Conservation (phyloP, 2,113 vertebrate genomes). For the Oceanodroma tethys region DNA sequence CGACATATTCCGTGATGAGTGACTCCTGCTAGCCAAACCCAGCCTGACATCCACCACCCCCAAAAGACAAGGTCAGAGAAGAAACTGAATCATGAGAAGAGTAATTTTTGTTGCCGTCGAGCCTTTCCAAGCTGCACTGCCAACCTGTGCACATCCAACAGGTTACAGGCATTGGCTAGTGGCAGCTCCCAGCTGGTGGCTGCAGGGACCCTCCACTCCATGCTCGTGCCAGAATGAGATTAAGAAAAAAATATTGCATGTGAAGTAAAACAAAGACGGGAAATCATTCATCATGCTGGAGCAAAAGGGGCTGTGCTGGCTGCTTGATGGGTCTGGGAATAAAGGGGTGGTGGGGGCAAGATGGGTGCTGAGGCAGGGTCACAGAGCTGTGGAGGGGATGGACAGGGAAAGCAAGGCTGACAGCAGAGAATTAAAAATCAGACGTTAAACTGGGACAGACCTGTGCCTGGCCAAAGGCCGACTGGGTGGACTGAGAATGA, state of each 20-base stretch:
- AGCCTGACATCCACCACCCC: background rate
- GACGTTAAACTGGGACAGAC: background rate
- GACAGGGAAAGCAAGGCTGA: background rate
- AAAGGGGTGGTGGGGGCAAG: background rate
- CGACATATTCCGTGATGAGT: background rate
- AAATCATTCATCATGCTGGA: fast-evolving
- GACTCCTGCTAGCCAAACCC: background rate
- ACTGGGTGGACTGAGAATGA: background rate
- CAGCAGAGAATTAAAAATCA: background rate
- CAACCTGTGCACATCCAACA: background rate
- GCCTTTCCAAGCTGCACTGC: background rate
- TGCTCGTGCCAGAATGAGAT: background rate
- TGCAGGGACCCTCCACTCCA: background rate
- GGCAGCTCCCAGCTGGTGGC: too few species aligned
- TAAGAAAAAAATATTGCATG: background rate
- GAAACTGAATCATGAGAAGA: background rate
- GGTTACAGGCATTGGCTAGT: background rate
- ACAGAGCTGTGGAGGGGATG: background rate
- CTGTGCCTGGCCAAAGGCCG: background rate
- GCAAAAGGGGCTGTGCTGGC: background rate
- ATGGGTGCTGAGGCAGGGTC: background rate
- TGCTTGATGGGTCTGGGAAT: background rate
- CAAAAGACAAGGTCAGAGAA: background rate
- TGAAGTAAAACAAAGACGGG: background rate
- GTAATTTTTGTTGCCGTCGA: background rate